Evolutionary conservation across 1,140 invertebrate genomes (phyloP).

Genomic region (Aleiodes sp.): DNA sequence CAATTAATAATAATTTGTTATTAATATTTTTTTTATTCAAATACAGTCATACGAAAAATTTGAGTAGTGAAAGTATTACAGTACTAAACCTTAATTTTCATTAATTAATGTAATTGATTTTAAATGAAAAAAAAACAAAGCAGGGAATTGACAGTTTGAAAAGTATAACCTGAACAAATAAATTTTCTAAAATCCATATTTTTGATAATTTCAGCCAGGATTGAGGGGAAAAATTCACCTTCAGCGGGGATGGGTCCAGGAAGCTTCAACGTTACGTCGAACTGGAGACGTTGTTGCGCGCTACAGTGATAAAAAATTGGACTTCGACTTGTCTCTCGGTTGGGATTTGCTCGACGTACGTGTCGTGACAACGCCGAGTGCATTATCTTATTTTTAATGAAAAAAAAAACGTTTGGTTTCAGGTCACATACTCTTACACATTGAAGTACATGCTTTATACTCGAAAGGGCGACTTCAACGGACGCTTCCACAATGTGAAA

Average conservation of each 20-base stretch:
- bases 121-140: too few relatives aligned
- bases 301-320: constrained; percentile 30
- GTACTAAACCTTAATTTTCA: too few relatives aligned
- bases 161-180: too few relatives aligned
- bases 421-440: constrained; percentile 44
- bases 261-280: constrained; percentile 40
- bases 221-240: constrained; percentile 21
- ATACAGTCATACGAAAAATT: too few relatives aligned
- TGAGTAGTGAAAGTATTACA: too few relatives aligned
- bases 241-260: constrained; percentile 38
- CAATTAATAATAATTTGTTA: too few relatives aligned
- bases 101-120: too few relatives aligned
- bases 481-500: constrained; percentile 23
- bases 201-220: constrained; percentile 26
- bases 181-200: background rate
- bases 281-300: background rate
- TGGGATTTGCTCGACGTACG: constrained; percentile 43
- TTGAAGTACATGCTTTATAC: constrained; percentile 28
- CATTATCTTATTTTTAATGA: background rate
- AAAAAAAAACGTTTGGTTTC: background rate
- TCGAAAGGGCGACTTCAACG: constrained; percentile 35
- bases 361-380: background rate
- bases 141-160: too few relatives aligned
- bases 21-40: too few relatives aligned
- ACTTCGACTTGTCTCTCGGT: constrained; percentile 38